Conservation (phyloP, 2,113 vertebrate species). For the Halcyon senegalensis region DNA sequence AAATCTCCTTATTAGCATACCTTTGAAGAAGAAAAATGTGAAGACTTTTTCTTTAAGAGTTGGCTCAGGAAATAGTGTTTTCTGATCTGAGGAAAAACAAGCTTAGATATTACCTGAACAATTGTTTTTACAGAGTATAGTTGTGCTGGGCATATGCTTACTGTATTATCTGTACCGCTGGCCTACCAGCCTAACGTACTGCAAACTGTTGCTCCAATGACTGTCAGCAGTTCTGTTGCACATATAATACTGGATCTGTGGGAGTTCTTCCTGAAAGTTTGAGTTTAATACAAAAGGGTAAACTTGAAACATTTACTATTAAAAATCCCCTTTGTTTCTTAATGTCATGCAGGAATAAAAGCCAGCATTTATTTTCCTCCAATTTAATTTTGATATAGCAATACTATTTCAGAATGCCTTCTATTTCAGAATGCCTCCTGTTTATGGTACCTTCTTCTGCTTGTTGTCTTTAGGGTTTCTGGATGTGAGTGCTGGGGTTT, state of each 20-base stretch:
- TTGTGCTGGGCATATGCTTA: background rate
- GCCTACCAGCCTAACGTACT: background rate
- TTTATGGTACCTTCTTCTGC: background rate
- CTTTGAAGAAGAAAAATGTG: background rate
- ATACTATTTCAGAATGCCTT: background rate
- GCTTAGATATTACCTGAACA: background rate
- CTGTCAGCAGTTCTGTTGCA: background rate
- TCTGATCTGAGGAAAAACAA: background rate
- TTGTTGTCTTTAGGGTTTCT: background rate
- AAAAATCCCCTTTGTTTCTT: background rate
- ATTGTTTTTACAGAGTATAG: background rate
- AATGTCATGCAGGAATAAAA: background rate
- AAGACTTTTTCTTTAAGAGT: background rate
- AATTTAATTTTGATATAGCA: background rate
- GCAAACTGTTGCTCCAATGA: background rate
- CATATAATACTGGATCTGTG: background rate
- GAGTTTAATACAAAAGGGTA: background rate
- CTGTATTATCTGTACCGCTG: background rate
- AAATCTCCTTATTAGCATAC: background rate
- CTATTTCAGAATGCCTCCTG: background rate
- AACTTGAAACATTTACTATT: background rate
- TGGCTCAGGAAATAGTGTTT: background rate
- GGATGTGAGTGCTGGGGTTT: background rate
- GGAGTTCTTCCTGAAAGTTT: background rate
- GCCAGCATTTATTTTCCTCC: background rate